Conservation (phyloP, 1,140 invertebrate genomes). For the Amyelois transitella region DNA sequence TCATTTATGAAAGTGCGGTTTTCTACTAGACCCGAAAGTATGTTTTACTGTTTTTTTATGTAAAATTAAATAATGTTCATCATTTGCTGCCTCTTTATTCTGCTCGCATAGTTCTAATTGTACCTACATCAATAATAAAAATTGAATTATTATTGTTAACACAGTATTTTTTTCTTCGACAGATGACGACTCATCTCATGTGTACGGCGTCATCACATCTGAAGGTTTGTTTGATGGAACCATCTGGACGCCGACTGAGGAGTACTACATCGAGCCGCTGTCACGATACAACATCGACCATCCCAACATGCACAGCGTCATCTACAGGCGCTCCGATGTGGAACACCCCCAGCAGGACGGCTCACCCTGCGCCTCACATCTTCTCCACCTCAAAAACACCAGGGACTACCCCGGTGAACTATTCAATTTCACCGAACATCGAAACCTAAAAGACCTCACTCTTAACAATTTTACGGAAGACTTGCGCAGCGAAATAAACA, state of each 20-base stretch:
- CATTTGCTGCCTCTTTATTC: no score
- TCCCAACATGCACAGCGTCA: constrained; percentile 83
- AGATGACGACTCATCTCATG: constrained; percentile 89
- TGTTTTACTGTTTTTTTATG: no score
- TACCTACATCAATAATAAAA: no score
- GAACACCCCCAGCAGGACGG: constrained; percentile 74
- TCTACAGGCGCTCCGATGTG: constrained; percentile 89
- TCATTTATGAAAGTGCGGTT: background rate
- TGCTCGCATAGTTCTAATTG: no score
- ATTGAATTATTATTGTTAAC: background rate
- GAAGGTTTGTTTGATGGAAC: constrained; percentile 93
- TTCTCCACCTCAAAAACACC: constrained; percentile 73
- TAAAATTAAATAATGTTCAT: no score
- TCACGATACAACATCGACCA: constrained; percentile 80
- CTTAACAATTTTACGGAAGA: constrained; percentile 48
- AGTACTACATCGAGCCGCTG: constrained; percentile 91
- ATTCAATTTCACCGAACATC: constrained; percentile 52
- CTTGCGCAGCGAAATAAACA: constrained; percentile 52
- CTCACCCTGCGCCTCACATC: constrained; percentile 75
- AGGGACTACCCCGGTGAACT: constrained; percentile 51
- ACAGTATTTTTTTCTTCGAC: constrained; percentile 20
- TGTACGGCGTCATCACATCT: constrained; percentile 88
- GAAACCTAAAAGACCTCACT: constrained; percentile 27
- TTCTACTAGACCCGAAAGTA: background rate
- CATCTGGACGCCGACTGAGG: constrained; percentile 83